phyloP scores from a whole-genome alignment of 1,140 invertebrate species.

The Sitophilus oryzae region DNA sequence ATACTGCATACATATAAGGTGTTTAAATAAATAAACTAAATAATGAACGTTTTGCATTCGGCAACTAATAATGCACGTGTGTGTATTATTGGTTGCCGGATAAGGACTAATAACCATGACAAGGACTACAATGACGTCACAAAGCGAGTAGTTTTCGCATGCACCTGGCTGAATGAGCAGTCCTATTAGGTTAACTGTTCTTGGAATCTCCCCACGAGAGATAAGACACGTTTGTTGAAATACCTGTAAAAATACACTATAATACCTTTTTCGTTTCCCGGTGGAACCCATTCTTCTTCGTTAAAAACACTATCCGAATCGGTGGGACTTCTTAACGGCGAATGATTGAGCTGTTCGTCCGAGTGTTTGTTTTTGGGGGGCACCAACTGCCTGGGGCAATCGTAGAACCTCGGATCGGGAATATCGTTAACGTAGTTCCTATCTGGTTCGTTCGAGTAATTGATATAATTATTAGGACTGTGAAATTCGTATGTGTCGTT shows the following conservation, averaged over 20 bases:
- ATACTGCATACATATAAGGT: too few species aligned
- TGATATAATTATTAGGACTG: conserved; percentile 17
- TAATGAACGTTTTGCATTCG: too few species aligned
- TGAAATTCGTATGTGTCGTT: conserved; percentile 33
- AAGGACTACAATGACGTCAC: too few species aligned
- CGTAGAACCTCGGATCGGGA: conserved; percentile 50
- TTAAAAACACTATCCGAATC: conserved; percentile 56
- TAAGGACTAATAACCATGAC: too few species aligned
- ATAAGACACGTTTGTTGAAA: too few species aligned
- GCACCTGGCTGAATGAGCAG: too few species aligned
- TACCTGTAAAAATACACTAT: too few species aligned
- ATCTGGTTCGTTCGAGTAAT: conserved; percentile 24
- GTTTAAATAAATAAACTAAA: too few species aligned
- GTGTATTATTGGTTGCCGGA: too few species aligned
- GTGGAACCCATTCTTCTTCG: conserved; percentile 51
- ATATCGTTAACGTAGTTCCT: conserved; percentile 33
- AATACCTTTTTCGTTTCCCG: conserved; percentile 19
- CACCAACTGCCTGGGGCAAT: conserved; percentile 46
- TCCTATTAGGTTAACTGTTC: too few species aligned
- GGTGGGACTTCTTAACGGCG: conserved; percentile 50
- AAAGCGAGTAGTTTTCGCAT: not conserved
- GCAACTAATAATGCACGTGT: too few species aligned
- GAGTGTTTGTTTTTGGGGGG: conserved; percentile 6
- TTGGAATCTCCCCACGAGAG: too few species aligned
- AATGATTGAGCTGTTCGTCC: conserved; percentile 27